phyloP scores from a whole-genome alignment of 2,797 vertebrate species.

The Dromococcyx pavoninus region DNA sequence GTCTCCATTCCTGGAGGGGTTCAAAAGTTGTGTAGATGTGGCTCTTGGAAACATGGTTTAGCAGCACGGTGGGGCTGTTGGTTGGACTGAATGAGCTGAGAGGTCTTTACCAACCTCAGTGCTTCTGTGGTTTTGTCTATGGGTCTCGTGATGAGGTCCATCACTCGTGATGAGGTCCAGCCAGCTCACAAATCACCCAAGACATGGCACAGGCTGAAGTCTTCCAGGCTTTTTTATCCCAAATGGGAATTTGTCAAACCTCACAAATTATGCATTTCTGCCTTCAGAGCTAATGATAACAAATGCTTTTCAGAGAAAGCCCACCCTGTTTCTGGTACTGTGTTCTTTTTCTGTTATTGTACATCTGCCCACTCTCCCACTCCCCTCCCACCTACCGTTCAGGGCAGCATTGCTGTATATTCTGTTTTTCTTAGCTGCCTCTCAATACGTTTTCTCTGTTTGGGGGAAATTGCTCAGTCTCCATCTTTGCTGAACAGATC shows the following conservation, averaged over 20 bases:
- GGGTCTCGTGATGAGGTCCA: accelerated
- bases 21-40: no score
- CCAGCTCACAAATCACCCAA: not conserved
- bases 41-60: no score
- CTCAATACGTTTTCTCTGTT: not conserved
- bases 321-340: slow-evolving; percentile 17
- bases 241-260: not conserved
- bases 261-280: not conserved
- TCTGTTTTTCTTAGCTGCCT: slow-evolving; percentile 9
- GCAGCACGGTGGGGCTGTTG: no score
- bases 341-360: slow-evolving; percentile 21
- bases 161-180: no score
- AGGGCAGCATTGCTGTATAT: not conserved
- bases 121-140: no score
- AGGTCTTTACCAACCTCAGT: no score
- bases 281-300: not conserved
- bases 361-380: slow-evolving; percentile 62
- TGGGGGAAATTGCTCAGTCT: slow-evolving; percentile 4
- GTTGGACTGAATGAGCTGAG: no score
- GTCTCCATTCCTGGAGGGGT: no score
- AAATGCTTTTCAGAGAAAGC: slow-evolving; percentile 11
- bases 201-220: not conserved
- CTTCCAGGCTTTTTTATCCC: not conserved
- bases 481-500: slow-evolving; percentile 41
- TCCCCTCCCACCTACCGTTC: slow-evolving; percentile 46